Evolutionary conservation across 1,140 invertebrate genomes (phyloP).

Genomic region (Chironomus tepperi): DNA sequence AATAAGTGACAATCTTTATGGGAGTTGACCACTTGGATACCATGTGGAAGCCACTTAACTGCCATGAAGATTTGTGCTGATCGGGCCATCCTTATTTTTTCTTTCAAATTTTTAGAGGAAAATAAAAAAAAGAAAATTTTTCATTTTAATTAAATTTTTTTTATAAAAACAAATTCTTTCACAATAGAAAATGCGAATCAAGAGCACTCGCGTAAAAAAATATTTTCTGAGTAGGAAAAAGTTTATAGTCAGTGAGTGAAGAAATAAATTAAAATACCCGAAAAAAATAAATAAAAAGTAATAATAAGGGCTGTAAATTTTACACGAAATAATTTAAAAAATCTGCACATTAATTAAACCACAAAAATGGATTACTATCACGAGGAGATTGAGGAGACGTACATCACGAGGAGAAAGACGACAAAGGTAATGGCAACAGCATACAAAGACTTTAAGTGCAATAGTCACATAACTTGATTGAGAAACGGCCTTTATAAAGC

Average conservation of each 20-base stretch:
- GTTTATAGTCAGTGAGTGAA: background rate
- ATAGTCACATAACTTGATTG: too few relatives aligned
- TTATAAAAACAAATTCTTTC: background rate
- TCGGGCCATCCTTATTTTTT: too few relatives aligned
- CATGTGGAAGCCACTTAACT: too few relatives aligned
- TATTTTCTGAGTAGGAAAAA: background rate
- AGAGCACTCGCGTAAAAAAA: background rate
- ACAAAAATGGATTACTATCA: slow-evolving; percentile 22
- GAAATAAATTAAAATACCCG: slow-evolving; percentile 1
- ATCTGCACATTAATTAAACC: background rate
- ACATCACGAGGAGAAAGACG: background rate
- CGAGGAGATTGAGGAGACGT: slow-evolving; percentile 5
- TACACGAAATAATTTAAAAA: background rate
- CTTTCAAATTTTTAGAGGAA: too few relatives aligned
- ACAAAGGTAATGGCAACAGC: background rate
- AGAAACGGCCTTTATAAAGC: background rate
- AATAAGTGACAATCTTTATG: too few relatives aligned
- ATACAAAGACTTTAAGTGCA: too few relatives aligned
- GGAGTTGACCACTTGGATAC: too few relatives aligned
- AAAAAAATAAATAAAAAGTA: background rate
- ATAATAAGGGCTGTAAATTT: slow-evolving; percentile 8
- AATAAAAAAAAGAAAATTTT: too few relatives aligned
- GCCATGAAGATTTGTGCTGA: too few relatives aligned
- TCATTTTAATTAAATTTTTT: too few relatives aligned
- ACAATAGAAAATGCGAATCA: background rate